Evolutionary conservation across 2,113 vertebrate species (phyloP).

Genomic region (Lophotis ruficrista): DNA sequence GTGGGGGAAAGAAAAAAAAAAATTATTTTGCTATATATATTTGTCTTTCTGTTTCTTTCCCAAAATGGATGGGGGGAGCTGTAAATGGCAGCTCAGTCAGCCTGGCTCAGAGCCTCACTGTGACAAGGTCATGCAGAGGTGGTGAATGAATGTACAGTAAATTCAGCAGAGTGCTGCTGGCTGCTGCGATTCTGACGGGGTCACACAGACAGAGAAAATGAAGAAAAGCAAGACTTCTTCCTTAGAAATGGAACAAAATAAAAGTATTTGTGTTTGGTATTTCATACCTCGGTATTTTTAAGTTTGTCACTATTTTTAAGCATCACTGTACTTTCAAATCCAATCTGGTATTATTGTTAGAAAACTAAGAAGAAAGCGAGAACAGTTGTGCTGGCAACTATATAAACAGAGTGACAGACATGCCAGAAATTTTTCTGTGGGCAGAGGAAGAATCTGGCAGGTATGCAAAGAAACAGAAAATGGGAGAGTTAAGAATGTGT

Average conservation of each 20-base stretch:
- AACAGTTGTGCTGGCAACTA: slow-evolving; percentile 7
- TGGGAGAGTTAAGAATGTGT: neutral
- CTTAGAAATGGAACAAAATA: neutral
- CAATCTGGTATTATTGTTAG: neutral
- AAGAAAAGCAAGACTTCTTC: neutral
- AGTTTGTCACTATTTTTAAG: neutral
- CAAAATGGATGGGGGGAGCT: neutral
- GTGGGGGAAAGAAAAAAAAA: neutral
- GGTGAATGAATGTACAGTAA: neutral
- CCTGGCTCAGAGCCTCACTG: neutral
- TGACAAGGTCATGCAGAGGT: slow-evolving; percentile 9
- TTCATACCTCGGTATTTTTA: neutral
- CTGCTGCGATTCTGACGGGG: neutral
- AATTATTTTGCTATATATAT: neutral
- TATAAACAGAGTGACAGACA: slow-evolving; percentile 3
- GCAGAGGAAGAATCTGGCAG: slow-evolving; percentile 36
- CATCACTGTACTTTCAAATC: neutral
- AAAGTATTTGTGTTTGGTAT: neutral
- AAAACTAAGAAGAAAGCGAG: neutral
- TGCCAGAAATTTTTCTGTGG: slow-evolving; percentile 21
- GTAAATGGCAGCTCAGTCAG: neutral
- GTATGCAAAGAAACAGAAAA: slow-evolving; percentile 20
- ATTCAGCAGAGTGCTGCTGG: neutral
- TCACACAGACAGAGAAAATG: neutral
- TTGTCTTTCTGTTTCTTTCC: neutral